Evolutionary conservation across 2,113 vertebrate species (phyloP).

Genomic region (Cisticola juncidis): DNA sequence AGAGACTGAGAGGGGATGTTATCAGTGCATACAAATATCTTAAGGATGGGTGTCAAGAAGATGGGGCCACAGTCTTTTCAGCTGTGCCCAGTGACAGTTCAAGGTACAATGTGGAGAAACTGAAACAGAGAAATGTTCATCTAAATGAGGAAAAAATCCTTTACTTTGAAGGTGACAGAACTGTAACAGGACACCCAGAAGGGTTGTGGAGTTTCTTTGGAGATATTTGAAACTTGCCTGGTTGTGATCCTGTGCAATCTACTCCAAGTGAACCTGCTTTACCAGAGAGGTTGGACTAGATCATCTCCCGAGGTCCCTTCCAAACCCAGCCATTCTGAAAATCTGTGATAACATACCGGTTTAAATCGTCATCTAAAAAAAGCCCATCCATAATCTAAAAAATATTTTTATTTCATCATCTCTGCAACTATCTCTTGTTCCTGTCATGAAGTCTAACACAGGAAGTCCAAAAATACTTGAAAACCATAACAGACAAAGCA

Average conservation of each 20-base stretch:
- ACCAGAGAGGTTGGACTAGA: neutral
- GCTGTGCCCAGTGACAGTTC: neutral
- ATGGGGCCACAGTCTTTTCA: neutral
- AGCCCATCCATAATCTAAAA: neutral
- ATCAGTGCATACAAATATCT: neutral
- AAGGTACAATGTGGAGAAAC: neutral
- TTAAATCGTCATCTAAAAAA: neutral
- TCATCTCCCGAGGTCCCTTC: neutral
- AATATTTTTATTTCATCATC: neutral
- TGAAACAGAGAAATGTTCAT: neutral
- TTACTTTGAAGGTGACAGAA: neutral
- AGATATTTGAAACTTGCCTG: neutral
- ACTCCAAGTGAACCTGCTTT: neutral
- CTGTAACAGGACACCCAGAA: neutral
- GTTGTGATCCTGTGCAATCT: neutral
- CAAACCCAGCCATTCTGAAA: neutral
- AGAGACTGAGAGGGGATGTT: neutral
- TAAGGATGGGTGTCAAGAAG: no score
- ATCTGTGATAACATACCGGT: neutral
- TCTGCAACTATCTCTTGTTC: neutral
- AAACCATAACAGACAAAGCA: neutral
- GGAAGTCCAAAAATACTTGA: neutral
- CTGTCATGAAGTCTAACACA: neutral
- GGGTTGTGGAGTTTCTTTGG: neutral
- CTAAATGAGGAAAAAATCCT: neutral